phyloP scores from a whole-genome alignment of 2,797 vertebrate species.

The Neosalanx taihuensis region DNA sequence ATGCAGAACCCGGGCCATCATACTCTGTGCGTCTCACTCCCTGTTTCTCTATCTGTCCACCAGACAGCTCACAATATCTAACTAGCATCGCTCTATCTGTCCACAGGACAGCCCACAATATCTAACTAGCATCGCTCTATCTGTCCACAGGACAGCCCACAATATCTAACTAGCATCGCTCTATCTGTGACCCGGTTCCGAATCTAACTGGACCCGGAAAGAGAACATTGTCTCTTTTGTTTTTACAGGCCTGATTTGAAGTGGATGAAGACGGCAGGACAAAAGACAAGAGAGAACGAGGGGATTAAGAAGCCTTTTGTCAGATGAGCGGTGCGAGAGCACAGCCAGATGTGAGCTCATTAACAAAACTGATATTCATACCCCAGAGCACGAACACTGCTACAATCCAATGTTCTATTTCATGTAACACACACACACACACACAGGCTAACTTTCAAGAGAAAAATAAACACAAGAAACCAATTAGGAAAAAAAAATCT shows the following conservation, averaged over 20 bases:
- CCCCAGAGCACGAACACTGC: constrained; percentile 1
- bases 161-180: too few species aligned
- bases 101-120: too few species aligned
- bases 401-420: background rate
- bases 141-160: too few species aligned
- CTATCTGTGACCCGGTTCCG: too few species aligned
- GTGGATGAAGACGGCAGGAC: background rate
- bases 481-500: background rate
- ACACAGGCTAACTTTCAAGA: background rate
- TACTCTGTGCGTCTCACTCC: too few species aligned
- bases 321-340: constrained; percentile 1
- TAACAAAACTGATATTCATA: background rate
- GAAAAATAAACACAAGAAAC: background rate
- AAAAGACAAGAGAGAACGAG: constrained; percentile 6
- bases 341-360: constrained; percentile 3
- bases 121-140: too few species aligned
- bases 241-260: constrained; percentile 1
- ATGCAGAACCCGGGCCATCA: too few species aligned
- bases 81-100: too few species aligned
- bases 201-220: background rate
- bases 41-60: too few species aligned
- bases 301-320: background rate
- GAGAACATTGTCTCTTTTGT: background rate
- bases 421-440: background rate
- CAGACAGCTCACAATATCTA: too few species aligned